Conservation (phyloP, 2,113 vertebrate genomes). For the Paradisaea rubra region DNA sequence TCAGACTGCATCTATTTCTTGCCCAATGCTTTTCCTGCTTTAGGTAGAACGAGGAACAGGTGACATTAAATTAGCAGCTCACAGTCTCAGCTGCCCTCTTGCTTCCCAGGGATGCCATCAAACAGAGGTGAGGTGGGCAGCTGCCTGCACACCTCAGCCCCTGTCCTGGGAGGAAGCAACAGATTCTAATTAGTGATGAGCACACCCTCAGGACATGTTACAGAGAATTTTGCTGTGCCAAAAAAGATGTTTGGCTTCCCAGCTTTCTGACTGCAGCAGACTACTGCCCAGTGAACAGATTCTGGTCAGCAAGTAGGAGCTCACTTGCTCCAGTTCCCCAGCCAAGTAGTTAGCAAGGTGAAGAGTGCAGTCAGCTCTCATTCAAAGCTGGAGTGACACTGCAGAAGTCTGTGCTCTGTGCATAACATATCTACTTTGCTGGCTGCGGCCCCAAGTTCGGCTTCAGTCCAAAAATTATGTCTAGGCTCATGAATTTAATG, state of each 20-base stretch:
- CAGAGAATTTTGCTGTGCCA: background rate
- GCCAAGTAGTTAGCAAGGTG: background rate
- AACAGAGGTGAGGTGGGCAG: background rate
- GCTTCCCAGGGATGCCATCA: background rate
- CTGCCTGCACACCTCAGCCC: background rate
- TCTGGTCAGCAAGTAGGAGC: background rate
- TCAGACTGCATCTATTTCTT: background rate
- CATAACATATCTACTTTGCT: background rate
- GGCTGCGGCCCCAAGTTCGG: background rate
- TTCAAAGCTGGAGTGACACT: background rate
- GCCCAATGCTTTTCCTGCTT: background rate
- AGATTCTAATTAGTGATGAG: background rate
- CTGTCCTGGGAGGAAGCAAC: background rate
- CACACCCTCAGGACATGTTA: background rate
- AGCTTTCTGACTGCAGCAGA: accelerated
- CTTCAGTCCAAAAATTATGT: background rate
- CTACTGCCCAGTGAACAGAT: too few relatives aligned
- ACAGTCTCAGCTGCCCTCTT: background rate
- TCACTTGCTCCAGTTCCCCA: background rate
- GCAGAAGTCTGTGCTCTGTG: background rate
- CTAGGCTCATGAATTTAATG: background rate
- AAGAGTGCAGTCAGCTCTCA: background rate
- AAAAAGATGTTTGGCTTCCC: background rate
- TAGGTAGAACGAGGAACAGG: background rate
- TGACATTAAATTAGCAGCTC: background rate